phyloP scores from a whole-genome alignment of 2,113 vertebrate genomes.

The Psittacula cyanocephala region DNA sequence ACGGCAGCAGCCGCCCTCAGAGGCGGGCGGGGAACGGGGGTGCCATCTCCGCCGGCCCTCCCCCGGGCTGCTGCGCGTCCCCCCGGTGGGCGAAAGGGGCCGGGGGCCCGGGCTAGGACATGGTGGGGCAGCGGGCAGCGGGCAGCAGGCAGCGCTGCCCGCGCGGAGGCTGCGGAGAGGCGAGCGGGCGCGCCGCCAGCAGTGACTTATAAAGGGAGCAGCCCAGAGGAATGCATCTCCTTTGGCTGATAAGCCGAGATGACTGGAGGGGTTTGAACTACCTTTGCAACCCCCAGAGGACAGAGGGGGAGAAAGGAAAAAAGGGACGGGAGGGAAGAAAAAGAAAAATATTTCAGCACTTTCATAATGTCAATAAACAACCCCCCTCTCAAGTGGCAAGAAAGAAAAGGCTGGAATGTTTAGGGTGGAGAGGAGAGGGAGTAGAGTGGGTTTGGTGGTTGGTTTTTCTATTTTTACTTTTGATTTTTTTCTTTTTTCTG shows the following conservation, averaged over 20 bases:
- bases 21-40: neutral
- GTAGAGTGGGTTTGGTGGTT: neutral
- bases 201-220: conserved; percentile 69
- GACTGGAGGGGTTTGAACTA: conserved; percentile 56
- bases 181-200: conserved; percentile 52
- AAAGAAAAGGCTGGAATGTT: conserved; percentile 24
- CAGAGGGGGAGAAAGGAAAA: neutral
- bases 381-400: neutral
- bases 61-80: neutral
- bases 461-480: neutral
- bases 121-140: neutral
- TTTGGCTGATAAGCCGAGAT: conserved; percentile 60
- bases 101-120: neutral
- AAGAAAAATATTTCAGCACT: conserved; percentile 44
- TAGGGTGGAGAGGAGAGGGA: neutral
- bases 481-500: neutral
- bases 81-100: neutral
- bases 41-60: neutral
- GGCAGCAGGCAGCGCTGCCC: neutral
- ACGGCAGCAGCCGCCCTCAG: conserved; percentile 25
- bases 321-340: neutral
- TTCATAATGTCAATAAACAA: conserved; percentile 57
- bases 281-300: conserved; percentile 32
- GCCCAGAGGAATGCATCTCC: conserved; percentile 74
- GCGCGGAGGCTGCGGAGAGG: neutral